phyloP scores from a whole-genome alignment of 2,797 vertebrate species.

The Parotocinclus haroldoi region DNA sequence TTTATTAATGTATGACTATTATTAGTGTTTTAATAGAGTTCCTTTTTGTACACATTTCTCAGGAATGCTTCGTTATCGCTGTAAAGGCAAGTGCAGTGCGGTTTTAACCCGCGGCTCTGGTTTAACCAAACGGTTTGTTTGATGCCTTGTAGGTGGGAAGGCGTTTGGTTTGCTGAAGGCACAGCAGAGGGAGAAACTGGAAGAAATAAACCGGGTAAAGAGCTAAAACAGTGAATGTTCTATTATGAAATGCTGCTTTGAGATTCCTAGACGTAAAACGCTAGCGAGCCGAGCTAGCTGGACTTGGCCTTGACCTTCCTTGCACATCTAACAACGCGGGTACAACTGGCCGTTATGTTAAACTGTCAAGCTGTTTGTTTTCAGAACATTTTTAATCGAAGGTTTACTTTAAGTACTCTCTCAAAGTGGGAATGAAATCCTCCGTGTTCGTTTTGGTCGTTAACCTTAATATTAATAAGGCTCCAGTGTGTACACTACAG shows the following conservation, averaged over 20 bases:
- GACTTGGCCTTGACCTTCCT: slow-evolving; percentile 28
- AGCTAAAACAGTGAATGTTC: neutral
- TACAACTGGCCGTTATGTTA: neutral
- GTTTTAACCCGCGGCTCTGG: neutral
- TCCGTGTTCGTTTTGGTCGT: too few species aligned
- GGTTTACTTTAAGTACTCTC: too few species aligned
- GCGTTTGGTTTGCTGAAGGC: slow-evolving; percentile 81
- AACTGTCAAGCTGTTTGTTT: neutral
- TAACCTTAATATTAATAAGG: too few species aligned
- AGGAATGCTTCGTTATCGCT: neutral
- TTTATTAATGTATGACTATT: neutral
- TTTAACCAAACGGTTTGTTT: slow-evolving; percentile 9
- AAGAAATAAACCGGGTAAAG: slow-evolving; percentile 85
- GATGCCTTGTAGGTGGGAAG: slow-evolving; percentile 77
- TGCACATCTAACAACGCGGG: neutral
- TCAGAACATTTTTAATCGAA: too few species aligned
- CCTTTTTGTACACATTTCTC: neutral
- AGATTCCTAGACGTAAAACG: neutral
- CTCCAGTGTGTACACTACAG: too few species aligned
- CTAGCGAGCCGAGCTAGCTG: slow-evolving; percentile 27
- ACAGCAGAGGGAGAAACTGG: slow-evolving; percentile 78
- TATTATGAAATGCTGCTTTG: neutral
- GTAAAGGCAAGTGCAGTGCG: slow-evolving; percentile 23
- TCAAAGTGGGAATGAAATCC: too few species aligned
- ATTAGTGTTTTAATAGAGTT: neutral